These are phyloP conservation scores for Spinus olivaceus DNA, from an alignment of 2,797 vertebrate genomes.

Conservation along the genomic window DNA sequence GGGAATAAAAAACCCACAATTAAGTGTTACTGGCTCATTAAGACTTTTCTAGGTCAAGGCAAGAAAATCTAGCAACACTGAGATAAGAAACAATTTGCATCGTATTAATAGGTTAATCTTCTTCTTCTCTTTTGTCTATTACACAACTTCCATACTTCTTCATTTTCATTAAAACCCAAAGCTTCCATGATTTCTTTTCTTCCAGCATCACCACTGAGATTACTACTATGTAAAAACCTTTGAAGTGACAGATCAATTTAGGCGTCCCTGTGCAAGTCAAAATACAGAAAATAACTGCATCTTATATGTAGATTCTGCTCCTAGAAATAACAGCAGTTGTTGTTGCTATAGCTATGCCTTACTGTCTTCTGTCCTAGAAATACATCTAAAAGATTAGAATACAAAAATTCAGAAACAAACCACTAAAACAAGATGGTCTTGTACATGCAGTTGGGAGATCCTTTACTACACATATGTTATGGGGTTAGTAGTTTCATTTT, in stretches of 20 bases:
- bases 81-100: not conserved
- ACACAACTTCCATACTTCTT: not conserved
- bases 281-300: not conserved
- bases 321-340: not conserved
- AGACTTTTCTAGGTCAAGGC: not conserved
- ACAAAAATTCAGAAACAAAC: not conserved
- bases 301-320: not conserved
- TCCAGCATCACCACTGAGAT: not conserved
- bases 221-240: not conserved
- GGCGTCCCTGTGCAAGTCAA: not conserved
- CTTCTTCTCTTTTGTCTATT: not conserved
- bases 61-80: not conserved
- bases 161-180: not conserved
- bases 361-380: not conserved
- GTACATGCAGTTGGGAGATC: not conserved
- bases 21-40: not conserved
- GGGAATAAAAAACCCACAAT: not conserved
- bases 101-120: not conserved
- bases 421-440: not conserved
- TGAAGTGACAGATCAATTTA: not conserved
- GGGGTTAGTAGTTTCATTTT: not conserved
- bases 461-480: not conserved
- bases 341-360: not conserved
- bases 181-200: not conserved
- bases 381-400: not conserved